Base-by-base conservation (phyloP, 2,113 vertebrate genomes). In the Turnix velox region DNA sequence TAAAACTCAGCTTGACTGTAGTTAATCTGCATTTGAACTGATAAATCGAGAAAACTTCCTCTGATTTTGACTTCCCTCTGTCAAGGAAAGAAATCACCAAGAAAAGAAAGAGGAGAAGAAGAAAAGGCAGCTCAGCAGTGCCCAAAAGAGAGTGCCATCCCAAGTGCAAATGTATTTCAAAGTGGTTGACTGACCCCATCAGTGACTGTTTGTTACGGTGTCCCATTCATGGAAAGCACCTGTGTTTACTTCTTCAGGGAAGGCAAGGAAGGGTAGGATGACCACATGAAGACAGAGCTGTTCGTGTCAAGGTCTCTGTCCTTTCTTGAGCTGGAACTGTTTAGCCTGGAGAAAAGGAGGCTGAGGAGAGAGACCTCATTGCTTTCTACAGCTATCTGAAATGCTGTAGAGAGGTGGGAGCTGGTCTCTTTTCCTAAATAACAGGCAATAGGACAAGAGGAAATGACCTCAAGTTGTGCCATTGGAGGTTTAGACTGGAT, bases 181-280 rank as follows among this genome's bases (percentile, higher is more conserved):
- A 88, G 55, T 0, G 5, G 18, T 39, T 82, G 31, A 57, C 57
- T 48, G 28, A 42, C 23, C 25, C 35, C 1, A 0, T 33, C 33
- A 67, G 57, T 67, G 51, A 43, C 35, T 4, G 2, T 37, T 42
- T 35, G 4, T n/a, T 87, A 54, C 40, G 71, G 46, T 19, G 43
- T 75, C 35, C 48, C 1, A 0, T 79, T 19, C 10, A 20, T 22
- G 55, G 52, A 54, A 8, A 55, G 24, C 0, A 0, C 23, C 31
- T 28, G 24, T 48, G 25, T 28, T 65, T 31, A 2, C 18, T 82
- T 71, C 33, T 40, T 52, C 52, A 39, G 25, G 58, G 31, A 67
- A 17, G 35, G 17, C 52, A 39, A 23, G 58, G 31, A 67, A 17
- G 35, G 17, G 17, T 61, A 78, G 31, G n/a, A 33, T 65, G 52